Evolutionary conservation across 2,797 vertebrate genomes (phyloP).

Genomic region (Serranus cabrilla): DNA sequence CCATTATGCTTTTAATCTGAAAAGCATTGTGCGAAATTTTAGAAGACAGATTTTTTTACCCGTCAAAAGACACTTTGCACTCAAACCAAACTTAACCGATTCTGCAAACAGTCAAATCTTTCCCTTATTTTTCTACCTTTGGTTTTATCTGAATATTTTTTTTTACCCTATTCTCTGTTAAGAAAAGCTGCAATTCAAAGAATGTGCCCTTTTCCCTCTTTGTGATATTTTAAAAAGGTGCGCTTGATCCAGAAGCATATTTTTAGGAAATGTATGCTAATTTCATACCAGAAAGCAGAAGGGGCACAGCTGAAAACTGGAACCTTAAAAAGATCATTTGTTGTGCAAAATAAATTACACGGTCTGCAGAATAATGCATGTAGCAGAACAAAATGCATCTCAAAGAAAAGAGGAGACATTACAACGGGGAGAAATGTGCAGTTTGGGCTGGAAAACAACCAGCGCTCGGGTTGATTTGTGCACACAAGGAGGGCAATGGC

Average conservation of each 20-base stretch:
- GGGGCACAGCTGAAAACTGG: constrained; percentile 21
- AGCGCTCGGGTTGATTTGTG: constrained; percentile 44
- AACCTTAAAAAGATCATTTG: constrained; percentile 50
- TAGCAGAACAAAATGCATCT: constrained; percentile 51
- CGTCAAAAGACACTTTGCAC: not conserved
- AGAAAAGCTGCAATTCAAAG: constrained; percentile 18
- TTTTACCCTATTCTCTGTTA: not conserved
- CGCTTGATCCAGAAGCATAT: constrained; percentile 12
- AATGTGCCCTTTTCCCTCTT: constrained; percentile 6
- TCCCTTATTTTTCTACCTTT: constrained; percentile 7
- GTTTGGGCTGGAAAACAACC: constrained; percentile 41
- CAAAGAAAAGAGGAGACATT: constrained; percentile 49
- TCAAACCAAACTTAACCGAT: too few relatives aligned
- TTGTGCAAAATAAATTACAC: constrained; percentile 58
- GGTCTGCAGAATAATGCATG: constrained; percentile 40
- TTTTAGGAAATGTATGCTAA: constrained; percentile 48
- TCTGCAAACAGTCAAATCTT: not conserved
- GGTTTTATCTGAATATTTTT: constrained; percentile 26
- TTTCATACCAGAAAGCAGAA: constrained; percentile 49
- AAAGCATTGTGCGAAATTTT: not conserved
- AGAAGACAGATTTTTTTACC: not conserved
- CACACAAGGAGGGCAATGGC: constrained; percentile 54
- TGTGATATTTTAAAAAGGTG: constrained; percentile 33
- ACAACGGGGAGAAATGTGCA: constrained; percentile 28
- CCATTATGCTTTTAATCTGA: not conserved